These are phyloP conservation scores for Bubalus kerabau DNA, from an alignment of 2,113 vertebrate genomes.

Conservation along the genomic window DNA sequence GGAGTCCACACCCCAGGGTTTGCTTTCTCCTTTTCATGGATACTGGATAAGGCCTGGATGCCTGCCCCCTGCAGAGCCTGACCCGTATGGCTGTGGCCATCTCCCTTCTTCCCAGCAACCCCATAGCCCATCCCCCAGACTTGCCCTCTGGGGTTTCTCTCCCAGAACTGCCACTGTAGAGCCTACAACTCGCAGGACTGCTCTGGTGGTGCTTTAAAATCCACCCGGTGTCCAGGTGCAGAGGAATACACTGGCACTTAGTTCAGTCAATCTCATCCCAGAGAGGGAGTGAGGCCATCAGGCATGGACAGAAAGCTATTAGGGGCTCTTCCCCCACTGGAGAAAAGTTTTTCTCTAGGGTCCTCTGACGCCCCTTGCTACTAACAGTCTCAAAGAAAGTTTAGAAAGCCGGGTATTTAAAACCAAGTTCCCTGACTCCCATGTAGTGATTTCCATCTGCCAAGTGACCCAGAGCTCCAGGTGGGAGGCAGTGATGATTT, in stretches of 20 bases:
- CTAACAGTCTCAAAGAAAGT: background rate
- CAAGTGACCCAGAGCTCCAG: background rate
- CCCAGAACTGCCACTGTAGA: background rate
- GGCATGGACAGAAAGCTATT: background rate
- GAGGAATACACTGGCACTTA: background rate
- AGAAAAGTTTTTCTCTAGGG: background rate
- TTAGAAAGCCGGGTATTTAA: background rate
- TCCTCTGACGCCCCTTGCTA: background rate
- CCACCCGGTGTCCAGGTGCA: background rate
- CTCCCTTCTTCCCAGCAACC: background rate
- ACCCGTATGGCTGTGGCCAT: rapidly evolving
- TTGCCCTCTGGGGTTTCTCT: background rate
- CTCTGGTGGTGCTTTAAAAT: background rate
- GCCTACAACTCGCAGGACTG: background rate
- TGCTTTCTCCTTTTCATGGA: background rate
- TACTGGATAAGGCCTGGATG: background rate
- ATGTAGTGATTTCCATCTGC: background rate
- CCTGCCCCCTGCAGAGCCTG: background rate
- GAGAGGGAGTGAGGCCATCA: background rate
- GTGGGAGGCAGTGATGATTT: background rate
- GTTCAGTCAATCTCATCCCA: background rate
- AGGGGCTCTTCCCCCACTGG: background rate
- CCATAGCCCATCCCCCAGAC: background rate
- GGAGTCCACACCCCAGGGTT: background rate
- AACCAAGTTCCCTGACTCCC: background rate